Evolutionary conservation across 2,113 vertebrate genomes (phyloP), one percentile per base, ranked within the genome.

Genomic region (Odontophorus gujanensis): DNA sequence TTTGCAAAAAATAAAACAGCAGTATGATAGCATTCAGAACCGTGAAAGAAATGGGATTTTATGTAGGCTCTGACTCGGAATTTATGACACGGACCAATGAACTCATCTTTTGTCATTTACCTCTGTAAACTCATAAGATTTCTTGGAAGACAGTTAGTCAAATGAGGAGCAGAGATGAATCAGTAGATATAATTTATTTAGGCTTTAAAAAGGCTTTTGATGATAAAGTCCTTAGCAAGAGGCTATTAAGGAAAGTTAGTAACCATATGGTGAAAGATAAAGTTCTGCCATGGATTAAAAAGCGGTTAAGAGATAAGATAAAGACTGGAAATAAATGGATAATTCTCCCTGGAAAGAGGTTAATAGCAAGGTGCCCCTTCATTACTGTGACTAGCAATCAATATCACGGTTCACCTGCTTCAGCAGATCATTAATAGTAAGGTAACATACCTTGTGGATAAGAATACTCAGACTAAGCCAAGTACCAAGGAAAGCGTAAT

Each of bases 201-300:
- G 93, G 86, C 94, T 95, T 95, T 95, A 73, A 96, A 96, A 97
- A 92, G 87, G 93, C 93, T 97, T 97, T 97, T 97, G 96, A 97
- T 96, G 94, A 97, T 96, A 96, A 93, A 96, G 90, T 93, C 87
- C 94, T 97, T 95, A 94, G 82, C 90, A 94, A 95, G 92, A 93
- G 76, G 94, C 94, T 96, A 96, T 97, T 96, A 96, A 96, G 92
- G 92, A 97, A 97, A 94, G 93, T 97, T 95, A 94, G 92, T 90
- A 95, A 96, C 94, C 94, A 95, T 95, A 95, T 96, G 94, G 94
- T 93, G 90, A 93, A 95, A 96, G 96, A 96, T 95, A 97, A 96
- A 94, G 94, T 96, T 93, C 96, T 95, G 94, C 93, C 66, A 93
- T 76, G 95, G 94, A 96, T 96, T 97, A 96, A 95, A 97, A 97